These are phyloP conservation scores for Tinea trinotella DNA, from an alignment of 2,888 invertebrate genomes.

Conservation along the genomic window DNA sequence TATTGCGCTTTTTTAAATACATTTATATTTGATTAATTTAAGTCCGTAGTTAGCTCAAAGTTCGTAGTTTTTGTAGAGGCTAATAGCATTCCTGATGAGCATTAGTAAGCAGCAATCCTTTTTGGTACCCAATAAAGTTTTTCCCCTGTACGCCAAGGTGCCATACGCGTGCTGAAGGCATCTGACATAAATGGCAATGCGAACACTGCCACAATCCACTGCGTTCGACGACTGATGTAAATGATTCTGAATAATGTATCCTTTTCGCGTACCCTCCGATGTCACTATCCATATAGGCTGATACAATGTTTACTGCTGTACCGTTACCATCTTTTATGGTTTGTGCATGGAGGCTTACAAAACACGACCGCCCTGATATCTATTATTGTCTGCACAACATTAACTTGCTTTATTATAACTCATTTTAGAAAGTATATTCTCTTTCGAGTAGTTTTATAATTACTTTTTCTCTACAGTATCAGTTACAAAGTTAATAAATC, in stretches of 20 bases:
- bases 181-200: slow-evolving; percentile 13
- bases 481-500: not conserved
- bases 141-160: slow-evolving; percentile 4
- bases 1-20: not conserved
- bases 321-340: not conserved
- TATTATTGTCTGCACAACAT: not conserved
- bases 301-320: slow-evolving; percentile 7
- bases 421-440: not conserved
- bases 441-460: too few relatives aligned
- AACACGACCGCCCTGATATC: not conserved
- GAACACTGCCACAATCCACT: slow-evolving; percentile 8
- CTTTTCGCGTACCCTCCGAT: slow-evolving; percentile 7
- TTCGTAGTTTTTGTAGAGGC: not conserved
- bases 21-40: not conserved
- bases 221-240: slow-evolving; percentile 17
- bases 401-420: not conserved
- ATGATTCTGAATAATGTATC: slow-evolving; percentile 18
- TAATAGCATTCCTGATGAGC: slow-evolving; percentile 13
- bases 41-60: not conserved
- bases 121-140: slow-evolving; percentile 11
- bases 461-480: not conserved
- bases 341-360: not conserved
- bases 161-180: slow-evolving; percentile 10
- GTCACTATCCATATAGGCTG: slow-evolving; percentile 1
- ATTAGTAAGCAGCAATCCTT: slow-evolving; percentile 6